A percentile compares a stretch with the other conserved stretches of the same genome.
Conservation (phyloP, 1,140 invertebrate species). For the Penaeus japonicus region DNA sequence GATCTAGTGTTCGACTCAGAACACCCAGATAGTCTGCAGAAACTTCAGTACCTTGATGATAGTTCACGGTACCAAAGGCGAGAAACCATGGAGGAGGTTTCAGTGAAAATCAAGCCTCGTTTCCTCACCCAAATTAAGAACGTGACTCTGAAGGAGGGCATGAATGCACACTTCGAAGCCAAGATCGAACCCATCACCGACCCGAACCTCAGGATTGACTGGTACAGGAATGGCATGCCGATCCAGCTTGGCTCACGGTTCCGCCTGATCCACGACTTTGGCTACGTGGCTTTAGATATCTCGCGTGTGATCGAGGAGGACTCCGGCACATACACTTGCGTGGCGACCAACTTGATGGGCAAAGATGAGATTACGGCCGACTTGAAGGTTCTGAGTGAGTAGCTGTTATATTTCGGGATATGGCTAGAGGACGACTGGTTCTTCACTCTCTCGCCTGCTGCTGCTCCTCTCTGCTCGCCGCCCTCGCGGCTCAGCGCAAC, state of each 20-base stretch:
- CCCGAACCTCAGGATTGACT: conserved; percentile 90
- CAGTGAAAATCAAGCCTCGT: conserved; percentile 78
- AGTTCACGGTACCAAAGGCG: conserved; percentile 82
- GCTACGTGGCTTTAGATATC: conserved; percentile 91
- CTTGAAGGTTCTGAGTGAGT: conserved; percentile 57
- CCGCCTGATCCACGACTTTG: conserved; percentile 93
- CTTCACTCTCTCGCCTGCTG: conserved; percentile 32
- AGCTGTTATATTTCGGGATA: neutral
- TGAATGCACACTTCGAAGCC: conserved; percentile 96
- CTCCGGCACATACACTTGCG: conserved; percentile 90
- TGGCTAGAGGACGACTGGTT: neutral
- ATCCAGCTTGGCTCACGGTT: conserved; percentile 76
- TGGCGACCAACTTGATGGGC: conserved; percentile 88
- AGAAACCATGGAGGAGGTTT: conserved; percentile 81
- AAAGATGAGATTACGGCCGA: conserved; percentile 59
- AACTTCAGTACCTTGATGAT: conserved; percentile 91
- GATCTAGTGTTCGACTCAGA: conserved; percentile 85
- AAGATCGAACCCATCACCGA: conserved; percentile 96
- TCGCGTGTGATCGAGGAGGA: conserved; percentile 92
- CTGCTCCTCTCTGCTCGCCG: neutral
- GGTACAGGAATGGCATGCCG: conserved; percentile 90
- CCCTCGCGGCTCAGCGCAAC: neutral
- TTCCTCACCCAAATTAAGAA: conserved; percentile 85
- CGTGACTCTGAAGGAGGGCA: conserved; percentile 82
- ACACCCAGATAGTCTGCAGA: conserved; percentile 85